phyloP scores from a whole-genome alignment of 2,113 vertebrate species.

The Tor tambroides region DNA sequence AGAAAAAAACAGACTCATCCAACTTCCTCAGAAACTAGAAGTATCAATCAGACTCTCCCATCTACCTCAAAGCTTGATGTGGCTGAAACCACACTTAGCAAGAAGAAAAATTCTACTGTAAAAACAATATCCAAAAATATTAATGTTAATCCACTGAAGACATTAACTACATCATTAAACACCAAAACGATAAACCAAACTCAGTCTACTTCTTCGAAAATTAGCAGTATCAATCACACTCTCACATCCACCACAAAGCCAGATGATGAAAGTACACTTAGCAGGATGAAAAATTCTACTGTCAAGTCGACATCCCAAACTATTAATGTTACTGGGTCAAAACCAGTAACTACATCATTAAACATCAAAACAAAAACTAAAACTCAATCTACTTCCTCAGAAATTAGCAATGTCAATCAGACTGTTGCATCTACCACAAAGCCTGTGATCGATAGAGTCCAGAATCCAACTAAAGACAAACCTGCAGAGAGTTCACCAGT shows the following conservation, averaged over 20 bases:
- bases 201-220: too few species aligned
- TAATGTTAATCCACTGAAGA: constrained; percentile 64
- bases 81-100: not conserved
- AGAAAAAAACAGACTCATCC: not conserved
- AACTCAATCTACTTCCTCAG: constrained; percentile 55
- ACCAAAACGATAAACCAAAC: not conserved
- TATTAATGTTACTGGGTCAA: too few species aligned
- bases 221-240: too few species aligned
- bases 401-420: constrained; percentile 61
- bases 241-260: too few species aligned
- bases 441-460: constrained; percentile 34
- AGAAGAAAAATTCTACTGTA: not conserved
- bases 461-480: constrained; percentile 48
- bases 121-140: constrained; percentile 37
- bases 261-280: too few species aligned
- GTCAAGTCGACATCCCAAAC: too few species aligned
- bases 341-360: too few species aligned
- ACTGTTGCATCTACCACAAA: constrained; percentile 55
- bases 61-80: not conserved
- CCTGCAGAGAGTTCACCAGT: constrained; percentile 56
- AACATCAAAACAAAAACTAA: constrained; percentile 59
- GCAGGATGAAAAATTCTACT: too few species aligned
- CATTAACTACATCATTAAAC: constrained; percentile 63
- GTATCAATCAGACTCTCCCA: constrained; percentile 24
- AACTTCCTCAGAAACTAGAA: not conserved